These are phyloP conservation scores for Parapsyche elsis DNA, from an alignment of 1,140 invertebrate species.

Conservation along the genomic window DNA sequence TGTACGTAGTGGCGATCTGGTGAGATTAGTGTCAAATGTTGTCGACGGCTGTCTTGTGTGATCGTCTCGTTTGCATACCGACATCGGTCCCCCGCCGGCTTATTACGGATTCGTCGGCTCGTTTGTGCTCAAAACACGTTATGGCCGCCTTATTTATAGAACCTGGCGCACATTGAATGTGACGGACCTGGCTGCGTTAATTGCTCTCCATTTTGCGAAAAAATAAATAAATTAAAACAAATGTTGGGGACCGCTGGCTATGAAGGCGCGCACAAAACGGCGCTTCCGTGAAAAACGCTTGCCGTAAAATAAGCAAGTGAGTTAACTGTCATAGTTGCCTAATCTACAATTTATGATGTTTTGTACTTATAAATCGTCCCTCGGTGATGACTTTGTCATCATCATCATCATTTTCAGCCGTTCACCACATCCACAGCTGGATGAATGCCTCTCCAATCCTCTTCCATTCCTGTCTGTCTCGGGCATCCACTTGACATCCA, in stretches of 20 bases:
- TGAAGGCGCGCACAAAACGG: neutral
- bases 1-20: no score
- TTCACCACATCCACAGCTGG: no score
- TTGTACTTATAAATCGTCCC: no score
- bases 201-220: neutral
- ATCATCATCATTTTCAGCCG: no score
- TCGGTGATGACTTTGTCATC: no score
- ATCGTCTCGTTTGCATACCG: slow-evolving; percentile 30
- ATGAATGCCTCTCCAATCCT: no score
- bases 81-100: slow-evolving; percentile 1
- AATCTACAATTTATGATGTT: no score
- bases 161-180: slow-evolving; percentile 37
- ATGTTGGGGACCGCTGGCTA: neutral
- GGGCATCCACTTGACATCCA: no score
- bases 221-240: slow-evolving; percentile 9
- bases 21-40: slow-evolving; percentile 4
- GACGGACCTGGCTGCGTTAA: slow-evolving; percentile 36
- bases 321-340: no score
- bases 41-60: slow-evolving; percentile 12
- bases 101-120: slow-evolving; percentile 38
- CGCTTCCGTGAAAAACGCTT: neutral
- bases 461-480: no score
- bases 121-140: slow-evolving; percentile 33
- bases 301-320: no score
- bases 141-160: slow-evolving; percentile 49